Conservation (phyloP, 2,888 invertebrate genomes). For the Lissonota sp. region DNA sequence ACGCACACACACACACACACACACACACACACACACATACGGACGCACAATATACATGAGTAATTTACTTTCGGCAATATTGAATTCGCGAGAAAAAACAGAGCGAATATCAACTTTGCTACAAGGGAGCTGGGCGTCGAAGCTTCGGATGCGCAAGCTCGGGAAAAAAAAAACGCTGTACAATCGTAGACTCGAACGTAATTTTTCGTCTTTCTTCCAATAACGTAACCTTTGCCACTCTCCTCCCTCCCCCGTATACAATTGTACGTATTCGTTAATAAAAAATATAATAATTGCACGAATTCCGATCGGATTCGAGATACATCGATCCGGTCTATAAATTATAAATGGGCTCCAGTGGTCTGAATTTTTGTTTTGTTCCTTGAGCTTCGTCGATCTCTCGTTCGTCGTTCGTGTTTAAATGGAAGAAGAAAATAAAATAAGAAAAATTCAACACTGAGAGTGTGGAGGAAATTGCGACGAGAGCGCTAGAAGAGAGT, state of each 20-base stretch:
- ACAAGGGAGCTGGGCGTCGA: conserved; percentile 2
- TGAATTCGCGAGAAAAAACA: conserved; percentile 35
- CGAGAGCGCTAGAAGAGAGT: conserved; percentile 12
- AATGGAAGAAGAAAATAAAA: conserved; percentile 17
- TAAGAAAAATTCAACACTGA: conserved; percentile 7
- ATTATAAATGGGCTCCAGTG: conserved; percentile 38
- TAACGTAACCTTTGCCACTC: conserved; percentile 29
- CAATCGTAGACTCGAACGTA: conserved; percentile 53
- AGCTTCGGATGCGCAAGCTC: conserved; percentile 42
- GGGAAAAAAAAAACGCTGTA: conserved; percentile 27
- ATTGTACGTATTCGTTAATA: conserved; percentile 59
- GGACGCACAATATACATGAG: conserved; percentile 39
- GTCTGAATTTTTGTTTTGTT: conserved; percentile 12
- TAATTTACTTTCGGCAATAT: conserved; percentile 59
- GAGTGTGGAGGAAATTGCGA: conserved; percentile 51
- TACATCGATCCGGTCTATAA: conserved; percentile 49
- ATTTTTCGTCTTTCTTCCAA: conserved; percentile 60
- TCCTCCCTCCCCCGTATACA: conserved; percentile 43
- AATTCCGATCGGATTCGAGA: conserved; percentile 64
- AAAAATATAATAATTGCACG: conserved; percentile 71
- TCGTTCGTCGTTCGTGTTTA: conserved; percentile 36
- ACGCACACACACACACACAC: conserved; percentile 37
- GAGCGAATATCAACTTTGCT: conserved; percentile 10
- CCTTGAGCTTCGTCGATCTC: conserved; percentile 14
- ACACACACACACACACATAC: conserved; percentile 14